phyloP scores from a whole-genome alignment of 2,113 vertebrate genomes.

The Pelusios castaneus region DNA sequence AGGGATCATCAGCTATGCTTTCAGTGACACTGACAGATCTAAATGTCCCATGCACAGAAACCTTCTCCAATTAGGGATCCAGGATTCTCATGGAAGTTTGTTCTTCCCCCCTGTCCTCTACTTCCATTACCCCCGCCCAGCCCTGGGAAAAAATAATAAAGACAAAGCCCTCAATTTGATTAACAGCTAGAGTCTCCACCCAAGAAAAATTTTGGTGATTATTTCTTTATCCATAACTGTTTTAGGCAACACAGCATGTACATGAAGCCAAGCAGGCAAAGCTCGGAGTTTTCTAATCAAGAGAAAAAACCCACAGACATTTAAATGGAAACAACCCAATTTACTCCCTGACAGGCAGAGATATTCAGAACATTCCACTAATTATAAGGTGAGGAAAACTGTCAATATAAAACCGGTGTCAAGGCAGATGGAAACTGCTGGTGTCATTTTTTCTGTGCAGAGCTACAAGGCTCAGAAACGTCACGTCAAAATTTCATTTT shows the following conservation, averaged over 20 bases:
- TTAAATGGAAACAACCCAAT: not conserved
- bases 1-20: not conserved
- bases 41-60: not conserved
- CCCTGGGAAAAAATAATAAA: not conserved
- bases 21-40: not conserved
- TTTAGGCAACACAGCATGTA: not conserved
- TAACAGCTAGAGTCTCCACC: not conserved
- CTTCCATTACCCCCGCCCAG: not conserved
- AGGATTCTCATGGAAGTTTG: rapidly evolving
- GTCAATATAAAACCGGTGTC: constrained; percentile 17
- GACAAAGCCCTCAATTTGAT: not conserved
- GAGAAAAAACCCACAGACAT: not conserved
- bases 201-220: rapidly evolving
- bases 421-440: constrained; percentile 48
- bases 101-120: not conserved
- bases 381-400: constrained; percentile 51
- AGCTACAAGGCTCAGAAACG: constrained; percentile 49
- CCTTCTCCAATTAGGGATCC: rapidly evolving
- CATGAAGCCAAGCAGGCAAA: not conserved
- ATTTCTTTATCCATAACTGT: not conserved
- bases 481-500: constrained; percentile 38
- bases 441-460: constrained; percentile 48
- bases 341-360: constrained; percentile 35
- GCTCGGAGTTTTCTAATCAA: not conserved
- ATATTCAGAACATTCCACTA: constrained; percentile 40